Percentiles rank a stretch among this genome's conserved stretches.
Evolutionary conservation across 2,113 vertebrate species (phyloP).

Genomic region (Pao palembangensis): DNA sequence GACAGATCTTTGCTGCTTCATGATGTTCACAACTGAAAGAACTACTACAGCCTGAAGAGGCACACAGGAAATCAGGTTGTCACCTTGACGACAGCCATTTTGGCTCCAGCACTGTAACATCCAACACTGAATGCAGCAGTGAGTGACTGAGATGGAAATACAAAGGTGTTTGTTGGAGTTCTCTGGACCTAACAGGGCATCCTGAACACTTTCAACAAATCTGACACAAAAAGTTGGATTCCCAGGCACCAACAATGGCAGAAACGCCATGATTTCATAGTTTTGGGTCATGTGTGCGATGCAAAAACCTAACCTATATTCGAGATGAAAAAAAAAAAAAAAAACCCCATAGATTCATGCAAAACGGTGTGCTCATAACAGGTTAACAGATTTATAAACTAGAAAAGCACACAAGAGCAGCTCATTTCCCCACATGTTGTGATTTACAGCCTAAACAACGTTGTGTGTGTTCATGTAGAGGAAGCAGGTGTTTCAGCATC

Average conservation of each 20-base stretch:
- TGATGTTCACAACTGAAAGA: background rate
- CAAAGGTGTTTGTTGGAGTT: background rate
- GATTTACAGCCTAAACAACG: too few relatives aligned
- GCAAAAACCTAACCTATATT: too few relatives aligned
- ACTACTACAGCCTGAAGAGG: background rate
- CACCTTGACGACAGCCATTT: constrained; percentile 49
- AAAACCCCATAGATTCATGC: too few relatives aligned
- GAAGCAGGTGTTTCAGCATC: too few relatives aligned
- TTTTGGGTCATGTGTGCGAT: background rate
- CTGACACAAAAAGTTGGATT: background rate
- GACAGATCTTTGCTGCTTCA: constrained; percentile 22
- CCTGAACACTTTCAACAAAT: background rate
- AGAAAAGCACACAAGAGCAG: too few relatives aligned
- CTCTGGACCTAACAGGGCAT: too few relatives aligned
- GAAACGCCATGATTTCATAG: background rate
- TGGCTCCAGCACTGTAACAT: constrained; percentile 20
- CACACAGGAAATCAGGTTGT: constrained; percentile 26
- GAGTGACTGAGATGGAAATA: background rate
- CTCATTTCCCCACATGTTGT: too few relatives aligned
- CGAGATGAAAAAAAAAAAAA: too few relatives aligned
- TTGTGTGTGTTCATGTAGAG: too few relatives aligned
- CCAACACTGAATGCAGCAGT: background rate
- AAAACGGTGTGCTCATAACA: too few relatives aligned
- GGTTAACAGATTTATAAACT: too few relatives aligned
- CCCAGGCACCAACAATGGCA: too few relatives aligned